Percentiles rank a stretch among this genome's conserved stretches.
These are phyloP conservation scores for Eucera pruinosa DNA, from an alignment of 2,888 invertebrate genomes.

Conservation along the genomic window DNA sequence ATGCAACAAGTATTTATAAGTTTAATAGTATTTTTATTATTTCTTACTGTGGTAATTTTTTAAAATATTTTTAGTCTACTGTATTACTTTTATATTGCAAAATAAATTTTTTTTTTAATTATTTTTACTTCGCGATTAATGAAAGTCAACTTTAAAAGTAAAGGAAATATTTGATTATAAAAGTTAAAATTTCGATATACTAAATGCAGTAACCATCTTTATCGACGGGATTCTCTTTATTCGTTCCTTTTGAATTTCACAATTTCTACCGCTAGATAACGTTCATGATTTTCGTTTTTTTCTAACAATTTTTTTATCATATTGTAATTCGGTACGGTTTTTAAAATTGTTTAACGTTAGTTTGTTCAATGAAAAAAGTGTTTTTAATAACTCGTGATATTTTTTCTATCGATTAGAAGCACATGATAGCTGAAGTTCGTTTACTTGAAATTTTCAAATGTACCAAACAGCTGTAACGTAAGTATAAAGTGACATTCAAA, in stretches of 20 bases:
- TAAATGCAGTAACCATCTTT: conserved; percentile 16
- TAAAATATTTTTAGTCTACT: background rate
- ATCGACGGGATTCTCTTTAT: conserved; percentile 3
- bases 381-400: background rate
- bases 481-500: conserved; percentile 37
- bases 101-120: no score
- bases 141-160: no score
- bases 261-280: conserved; percentile 33
- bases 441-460: background rate
- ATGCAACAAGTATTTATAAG: background rate
- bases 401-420: background rate
- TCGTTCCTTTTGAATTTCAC: conserved; percentile 3
- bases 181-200: no score
- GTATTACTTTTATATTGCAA: background rate
- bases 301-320: conserved; percentile 19
- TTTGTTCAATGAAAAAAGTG: background rate
- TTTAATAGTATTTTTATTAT: background rate
- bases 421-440: background rate
- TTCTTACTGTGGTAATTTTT: background rate
- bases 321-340: background rate
- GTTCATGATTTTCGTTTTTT: conserved; percentile 9
- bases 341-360: conserved; percentile 14
- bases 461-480: conserved; percentile 14
- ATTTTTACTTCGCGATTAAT: no score
- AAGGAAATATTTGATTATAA: no score